Percentiles rank a stretch among this genome's conserved stretches.
Conservation (phyloP, 1,140 invertebrate species). For the Xylocopa sonorina region DNA sequence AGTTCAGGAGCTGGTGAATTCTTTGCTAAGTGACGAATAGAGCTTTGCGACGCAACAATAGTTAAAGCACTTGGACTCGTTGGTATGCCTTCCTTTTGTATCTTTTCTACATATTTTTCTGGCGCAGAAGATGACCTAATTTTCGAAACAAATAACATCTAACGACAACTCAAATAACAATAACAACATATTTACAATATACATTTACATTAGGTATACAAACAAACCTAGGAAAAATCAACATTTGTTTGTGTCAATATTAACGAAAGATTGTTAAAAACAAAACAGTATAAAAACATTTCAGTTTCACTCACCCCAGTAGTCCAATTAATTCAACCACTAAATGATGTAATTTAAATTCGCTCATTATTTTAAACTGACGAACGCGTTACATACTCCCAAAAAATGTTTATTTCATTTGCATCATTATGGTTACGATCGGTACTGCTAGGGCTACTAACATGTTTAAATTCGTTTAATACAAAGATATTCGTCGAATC, state of each 20-base stretch:
- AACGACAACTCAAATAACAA: neutral
- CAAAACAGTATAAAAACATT: neutral
- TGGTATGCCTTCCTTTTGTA: constrained; percentile 77
- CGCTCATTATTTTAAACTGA: constrained; percentile 78
- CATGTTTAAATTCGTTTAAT: neutral
- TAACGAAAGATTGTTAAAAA: neutral
- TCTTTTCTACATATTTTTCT: constrained; percentile 81
- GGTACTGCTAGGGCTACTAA: neutral
- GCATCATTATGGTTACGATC: neutral
- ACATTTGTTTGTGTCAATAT: neutral
- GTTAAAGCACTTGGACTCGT: constrained; percentile 64
- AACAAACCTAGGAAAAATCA: too few relatives aligned
- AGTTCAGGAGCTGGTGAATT: constrained; percentile 76
- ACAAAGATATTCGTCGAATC: neutral
- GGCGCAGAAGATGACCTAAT: constrained; percentile 78
- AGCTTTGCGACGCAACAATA: constrained; percentile 75
- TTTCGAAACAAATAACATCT: constrained; percentile 7
- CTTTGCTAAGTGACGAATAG: constrained; percentile 78
- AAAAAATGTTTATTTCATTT: constrained; percentile 16
- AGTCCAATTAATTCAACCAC: constrained; percentile 79
- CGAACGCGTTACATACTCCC: neutral
- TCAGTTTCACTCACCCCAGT: constrained; percentile 75
- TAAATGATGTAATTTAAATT: constrained; percentile 82
- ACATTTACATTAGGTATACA: too few relatives aligned
- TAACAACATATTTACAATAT: neutral